Percentiles rank a stretch among this genome's conserved stretches.
Conservation (phyloP, 2,797 vertebrate species). For the Morus bassanus region DNA sequence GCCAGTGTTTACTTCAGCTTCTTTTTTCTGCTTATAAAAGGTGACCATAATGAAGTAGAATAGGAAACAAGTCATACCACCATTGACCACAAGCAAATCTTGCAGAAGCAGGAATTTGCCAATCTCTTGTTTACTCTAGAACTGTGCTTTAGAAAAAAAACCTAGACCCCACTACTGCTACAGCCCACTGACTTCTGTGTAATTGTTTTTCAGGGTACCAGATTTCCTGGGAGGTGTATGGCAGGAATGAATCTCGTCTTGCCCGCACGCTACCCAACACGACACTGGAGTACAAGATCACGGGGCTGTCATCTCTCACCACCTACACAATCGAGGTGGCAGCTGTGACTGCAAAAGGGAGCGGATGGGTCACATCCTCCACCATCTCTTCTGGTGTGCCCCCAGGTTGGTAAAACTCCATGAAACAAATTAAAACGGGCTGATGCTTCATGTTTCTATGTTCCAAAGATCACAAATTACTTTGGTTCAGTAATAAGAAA, state of each 20-base stretch:
- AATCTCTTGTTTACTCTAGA: background rate
- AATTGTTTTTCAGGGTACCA: conserved; percentile 80
- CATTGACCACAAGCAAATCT: background rate
- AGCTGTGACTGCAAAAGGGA: conserved; percentile 82
- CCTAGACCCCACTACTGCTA: background rate
- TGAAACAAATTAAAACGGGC: background rate
- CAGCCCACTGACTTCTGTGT: background rate
- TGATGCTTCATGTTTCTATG: rapidly evolving
- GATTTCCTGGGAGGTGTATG: conserved; percentile 89
- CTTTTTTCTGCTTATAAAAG: background rate
- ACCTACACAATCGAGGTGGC: conserved; percentile 90
- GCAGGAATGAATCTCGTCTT: conserved; percentile 79
- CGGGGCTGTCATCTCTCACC: conserved; percentile 88
- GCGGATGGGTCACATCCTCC: conserved; percentile 82
- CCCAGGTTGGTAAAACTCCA: conserved; percentile 80
- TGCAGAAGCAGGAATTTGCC: background rate
- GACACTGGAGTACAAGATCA: conserved; percentile 88
- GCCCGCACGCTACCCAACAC: conserved; percentile 80
- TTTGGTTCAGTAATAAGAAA: background rate
- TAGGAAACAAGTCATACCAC: background rate
- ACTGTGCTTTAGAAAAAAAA: background rate
- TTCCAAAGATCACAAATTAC: background rate
- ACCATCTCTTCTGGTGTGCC: conserved; percentile 95
- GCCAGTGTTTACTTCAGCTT: background rate
- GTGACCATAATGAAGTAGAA: background rate